Percentiles rank a stretch among this genome's conserved stretches.
Conservation (phyloP, 1,140 invertebrate genomes). For the Zaprionus capensis region DNA sequence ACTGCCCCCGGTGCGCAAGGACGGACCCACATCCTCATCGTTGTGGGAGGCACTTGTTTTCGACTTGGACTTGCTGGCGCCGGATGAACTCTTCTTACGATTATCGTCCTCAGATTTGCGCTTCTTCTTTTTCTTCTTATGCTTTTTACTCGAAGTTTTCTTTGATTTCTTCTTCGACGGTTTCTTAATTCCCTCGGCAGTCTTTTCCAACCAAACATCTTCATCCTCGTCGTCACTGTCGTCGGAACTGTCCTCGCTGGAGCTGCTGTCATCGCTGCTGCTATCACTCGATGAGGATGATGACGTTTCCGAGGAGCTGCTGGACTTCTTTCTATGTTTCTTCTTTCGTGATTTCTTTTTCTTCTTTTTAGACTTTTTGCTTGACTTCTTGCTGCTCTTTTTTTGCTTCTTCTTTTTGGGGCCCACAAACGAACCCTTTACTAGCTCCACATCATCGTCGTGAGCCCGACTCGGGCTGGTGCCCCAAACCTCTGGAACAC, state of each 20-base stretch:
- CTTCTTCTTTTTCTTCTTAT: slow-evolving; percentile 87
- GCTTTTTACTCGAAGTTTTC: slow-evolving; percentile 81
- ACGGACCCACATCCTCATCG: slow-evolving; percentile 89
- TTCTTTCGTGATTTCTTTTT: slow-evolving; percentile 85
- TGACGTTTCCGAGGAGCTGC: slow-evolving; percentile 66
- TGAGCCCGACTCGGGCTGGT: slow-evolving; percentile 88
- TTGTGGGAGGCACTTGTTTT: slow-evolving; percentile 83
- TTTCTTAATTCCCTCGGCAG: slow-evolving; percentile 77
- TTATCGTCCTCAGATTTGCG: slow-evolving; percentile 73
- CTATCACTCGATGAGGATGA: slow-evolving; percentile 54
- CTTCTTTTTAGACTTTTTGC: slow-evolving; percentile 85
- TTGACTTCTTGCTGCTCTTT: slow-evolving; percentile 86
- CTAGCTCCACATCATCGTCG: slow-evolving; percentile 64
- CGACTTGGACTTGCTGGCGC: slow-evolving; percentile 50
- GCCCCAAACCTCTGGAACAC: slow-evolving; percentile 89
- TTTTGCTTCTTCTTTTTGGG: slow-evolving; percentile 85
- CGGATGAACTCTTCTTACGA: slow-evolving; percentile 37
- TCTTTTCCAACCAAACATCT: slow-evolving; percentile 77
- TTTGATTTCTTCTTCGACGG: slow-evolving; percentile 84
- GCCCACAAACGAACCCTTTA: slow-evolving; percentile 85
- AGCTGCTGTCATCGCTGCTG: slow-evolving; percentile 55
- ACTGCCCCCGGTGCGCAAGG: slow-evolving; percentile 89
- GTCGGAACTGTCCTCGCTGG: slow-evolving; percentile 45
- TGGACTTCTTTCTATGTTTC: slow-evolving; percentile 77
- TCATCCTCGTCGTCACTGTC: slow-evolving; percentile 47